phyloP scores from a whole-genome alignment of 2,888 invertebrate genomes.

The Apamea epomidion region DNA sequence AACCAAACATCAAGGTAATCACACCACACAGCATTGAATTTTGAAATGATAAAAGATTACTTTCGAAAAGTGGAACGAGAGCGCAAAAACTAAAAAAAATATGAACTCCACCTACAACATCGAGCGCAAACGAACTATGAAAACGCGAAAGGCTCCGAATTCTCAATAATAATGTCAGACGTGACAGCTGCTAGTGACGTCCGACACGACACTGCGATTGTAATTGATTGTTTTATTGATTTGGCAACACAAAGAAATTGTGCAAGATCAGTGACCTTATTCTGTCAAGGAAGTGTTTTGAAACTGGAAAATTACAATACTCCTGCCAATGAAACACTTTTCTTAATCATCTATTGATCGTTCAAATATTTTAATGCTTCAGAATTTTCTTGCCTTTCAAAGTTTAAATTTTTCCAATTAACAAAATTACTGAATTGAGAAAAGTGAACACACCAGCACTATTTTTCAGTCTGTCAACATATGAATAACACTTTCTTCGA shows the following conservation, averaged over 20 bases:
- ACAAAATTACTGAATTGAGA: not conserved
- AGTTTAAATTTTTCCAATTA: not conserved
- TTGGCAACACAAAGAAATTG: constrained; percentile 66
- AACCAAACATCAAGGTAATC: constrained; percentile 69
- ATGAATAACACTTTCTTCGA: constrained; percentile 20
- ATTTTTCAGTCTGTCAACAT: constrained; percentile 40
- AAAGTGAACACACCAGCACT: constrained; percentile 19
- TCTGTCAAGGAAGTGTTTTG: constrained; percentile 14
- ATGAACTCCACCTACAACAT: constrained; percentile 84
- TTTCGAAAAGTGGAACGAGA: constrained; percentile 89
- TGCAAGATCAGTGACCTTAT: constrained; percentile 55
- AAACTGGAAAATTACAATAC: not conserved
- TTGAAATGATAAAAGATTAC: constrained; percentile 78
- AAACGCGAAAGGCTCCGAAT: constrained; percentile 69
- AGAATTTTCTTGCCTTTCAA: not conserved
- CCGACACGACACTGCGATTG: constrained; percentile 75
- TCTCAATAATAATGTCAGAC: constrained; percentile 66
- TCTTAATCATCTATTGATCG: not conserved
- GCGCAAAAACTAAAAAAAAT: constrained; percentile 80
- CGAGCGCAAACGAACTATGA: constrained; percentile 75
- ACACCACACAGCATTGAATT: constrained; percentile 72
- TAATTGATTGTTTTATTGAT: constrained; percentile 60
- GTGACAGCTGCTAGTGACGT: constrained; percentile 80
- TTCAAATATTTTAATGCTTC: not conserved
- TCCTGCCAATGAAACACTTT: not conserved